These are phyloP conservation scores for Erebia epiphron DNA, from an alignment of 2,888 invertebrate species.

Conservation along the genomic window DNA sequence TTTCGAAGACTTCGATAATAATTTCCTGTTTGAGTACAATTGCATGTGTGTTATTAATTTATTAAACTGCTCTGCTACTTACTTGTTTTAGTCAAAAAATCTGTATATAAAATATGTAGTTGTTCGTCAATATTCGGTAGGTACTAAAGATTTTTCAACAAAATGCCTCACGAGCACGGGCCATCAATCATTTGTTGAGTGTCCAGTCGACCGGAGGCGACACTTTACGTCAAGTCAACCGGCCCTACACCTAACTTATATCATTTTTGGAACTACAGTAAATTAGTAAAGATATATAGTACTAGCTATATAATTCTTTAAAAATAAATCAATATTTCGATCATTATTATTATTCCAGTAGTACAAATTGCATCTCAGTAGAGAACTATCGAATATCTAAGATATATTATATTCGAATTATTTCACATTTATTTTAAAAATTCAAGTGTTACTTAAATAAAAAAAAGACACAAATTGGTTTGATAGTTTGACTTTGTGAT, in stretches of 20 bases:
- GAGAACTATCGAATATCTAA: background rate
- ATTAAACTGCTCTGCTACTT: slow-evolving; percentile 19
- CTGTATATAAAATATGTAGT: slow-evolving; percentile 11
- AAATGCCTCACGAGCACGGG: slow-evolving; percentile 59
- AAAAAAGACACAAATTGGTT: background rate
- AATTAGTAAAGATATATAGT: too few species aligned
- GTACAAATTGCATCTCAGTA: background rate
- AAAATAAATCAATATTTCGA: background rate
- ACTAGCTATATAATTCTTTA: too few species aligned
- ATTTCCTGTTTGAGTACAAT: slow-evolving; percentile 74
- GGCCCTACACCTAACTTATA: slow-evolving; percentile 26
- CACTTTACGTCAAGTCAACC: slow-evolving; percentile 38
- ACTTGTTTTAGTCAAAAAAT: slow-evolving; percentile 10
- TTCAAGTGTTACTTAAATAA: background rate
- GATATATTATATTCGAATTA: background rate
- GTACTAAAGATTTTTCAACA: slow-evolving; percentile 21
- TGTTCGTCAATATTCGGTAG: slow-evolving; percentile 5
- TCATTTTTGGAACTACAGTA: too few species aligned
- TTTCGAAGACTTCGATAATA: slow-evolving; percentile 43
- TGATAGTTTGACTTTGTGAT: background rate
- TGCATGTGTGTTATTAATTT: slow-evolving; percentile 52
- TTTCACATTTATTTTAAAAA: background rate
- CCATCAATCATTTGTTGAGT: slow-evolving; percentile 60
- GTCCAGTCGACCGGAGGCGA: slow-evolving; percentile 56
- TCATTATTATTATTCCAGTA: background rate